These are phyloP conservation scores for Pomatostomus ruficeps DNA, from an alignment of 2,113 vertebrate genomes.

Conservation along the genomic window DNA sequence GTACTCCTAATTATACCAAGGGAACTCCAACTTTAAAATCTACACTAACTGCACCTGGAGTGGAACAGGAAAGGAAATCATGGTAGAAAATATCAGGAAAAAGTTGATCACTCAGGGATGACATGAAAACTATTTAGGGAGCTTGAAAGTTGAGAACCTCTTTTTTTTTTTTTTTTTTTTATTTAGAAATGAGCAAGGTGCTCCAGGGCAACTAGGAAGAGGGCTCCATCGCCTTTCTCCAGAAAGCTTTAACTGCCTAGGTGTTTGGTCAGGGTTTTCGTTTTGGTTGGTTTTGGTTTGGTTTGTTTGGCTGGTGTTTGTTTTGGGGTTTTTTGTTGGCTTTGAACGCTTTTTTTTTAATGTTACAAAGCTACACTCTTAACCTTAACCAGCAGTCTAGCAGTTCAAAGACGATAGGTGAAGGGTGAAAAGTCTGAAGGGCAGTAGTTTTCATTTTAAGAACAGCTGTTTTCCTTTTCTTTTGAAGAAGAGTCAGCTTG, in stretches of 20 bases:
- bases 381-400: background rate
- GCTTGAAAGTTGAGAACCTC: background rate
- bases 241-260: background rate
- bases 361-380: background rate
- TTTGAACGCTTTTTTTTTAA: background rate
- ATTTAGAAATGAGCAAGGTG: background rate
- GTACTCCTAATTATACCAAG: background rate
- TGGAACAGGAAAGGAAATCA: background rate
- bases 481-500: constrained; percentile 35
- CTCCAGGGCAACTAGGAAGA: background rate
- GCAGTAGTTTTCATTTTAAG: constrained; percentile 26
- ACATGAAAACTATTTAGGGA: background rate
- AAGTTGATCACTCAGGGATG: background rate
- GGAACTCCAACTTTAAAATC: background rate
- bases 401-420: background rate
- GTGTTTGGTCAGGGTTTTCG: background rate
- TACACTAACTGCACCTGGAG: background rate
- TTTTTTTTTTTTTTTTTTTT: too few species aligned
- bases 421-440: background rate
- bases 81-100: background rate
- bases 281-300: background rate
- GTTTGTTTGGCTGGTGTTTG: background rate
- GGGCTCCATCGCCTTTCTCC: background rate
- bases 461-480: constrained; percentile 31
- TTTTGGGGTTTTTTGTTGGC: background rate